phyloP scores from a whole-genome alignment of 92 coral and sea anemone genomes.

The Montipora capitata region DNA sequence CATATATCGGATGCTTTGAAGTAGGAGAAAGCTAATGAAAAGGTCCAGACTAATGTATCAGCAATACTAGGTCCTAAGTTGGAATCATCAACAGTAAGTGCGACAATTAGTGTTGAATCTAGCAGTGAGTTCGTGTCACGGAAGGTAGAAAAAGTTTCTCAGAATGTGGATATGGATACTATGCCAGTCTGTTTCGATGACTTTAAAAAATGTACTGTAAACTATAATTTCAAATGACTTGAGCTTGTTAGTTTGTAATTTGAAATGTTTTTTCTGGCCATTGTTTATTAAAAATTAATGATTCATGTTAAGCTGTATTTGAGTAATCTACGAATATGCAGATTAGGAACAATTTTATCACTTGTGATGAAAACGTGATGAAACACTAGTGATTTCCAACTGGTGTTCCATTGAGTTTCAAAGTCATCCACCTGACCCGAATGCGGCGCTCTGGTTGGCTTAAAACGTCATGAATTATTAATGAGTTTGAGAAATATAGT shows the following conservation, averaged over 20 bases:
- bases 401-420: conserved; percentile 3
- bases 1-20: too few relatives aligned
- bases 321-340: conserved; percentile 40
- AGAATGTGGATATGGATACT: conserved; percentile 45
- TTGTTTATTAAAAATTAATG: conserved; percentile 37
- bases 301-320: conserved; percentile 36
- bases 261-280: conserved; percentile 54
- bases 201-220: background rate
- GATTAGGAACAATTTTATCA: conserved; percentile 25
- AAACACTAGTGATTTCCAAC: conserved; percentile 23
- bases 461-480: too few relatives aligned
- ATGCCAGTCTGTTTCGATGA: conserved; percentile 4
- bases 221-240: conserved; percentile 23
- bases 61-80: too few relatives aligned
- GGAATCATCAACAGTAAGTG: background rate
- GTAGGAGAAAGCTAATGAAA: too few relatives aligned
- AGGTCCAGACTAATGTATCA: too few relatives aligned
- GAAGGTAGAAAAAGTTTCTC: conserved; percentile 6
- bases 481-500: too few relatives aligned
- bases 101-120: background rate
- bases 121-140: too few relatives aligned
- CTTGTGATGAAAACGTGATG: conserved; percentile 44
- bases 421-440: background rate
- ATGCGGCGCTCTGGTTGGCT: too few relatives aligned
- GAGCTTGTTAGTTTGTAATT: conserved; percentile 43